These are phyloP conservation scores for Pedetes capensis DNA, from an alignment of 2,113 vertebrate genomes.

Conservation along the genomic window DNA sequence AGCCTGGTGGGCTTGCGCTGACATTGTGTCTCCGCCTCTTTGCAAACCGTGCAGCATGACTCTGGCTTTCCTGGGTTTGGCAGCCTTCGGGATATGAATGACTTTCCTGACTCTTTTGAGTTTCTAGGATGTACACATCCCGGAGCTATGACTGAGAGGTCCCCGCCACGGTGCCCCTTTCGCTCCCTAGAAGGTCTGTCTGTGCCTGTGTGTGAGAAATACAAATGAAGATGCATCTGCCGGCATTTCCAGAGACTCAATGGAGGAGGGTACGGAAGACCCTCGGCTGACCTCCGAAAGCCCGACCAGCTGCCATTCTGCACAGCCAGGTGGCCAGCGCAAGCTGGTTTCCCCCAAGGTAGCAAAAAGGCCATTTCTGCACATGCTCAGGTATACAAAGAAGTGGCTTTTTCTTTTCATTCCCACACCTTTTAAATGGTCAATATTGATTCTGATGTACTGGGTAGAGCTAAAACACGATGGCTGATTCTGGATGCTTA, in stretches of 20 bases:
- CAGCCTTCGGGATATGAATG: neutral
- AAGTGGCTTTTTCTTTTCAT: neutral
- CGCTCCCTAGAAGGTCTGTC: neutral
- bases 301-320: neutral
- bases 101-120: neutral
- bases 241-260: neutral
- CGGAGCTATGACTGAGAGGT: neutral
- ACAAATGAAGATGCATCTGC: neutral
- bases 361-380: neutral
- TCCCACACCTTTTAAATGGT: constrained; percentile 45
- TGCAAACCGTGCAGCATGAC: too few species aligned
- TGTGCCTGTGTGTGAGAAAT: neutral
- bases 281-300: neutral
- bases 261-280: neutral
- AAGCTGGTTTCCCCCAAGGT: constrained; percentile 18
- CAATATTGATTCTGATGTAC: constrained; percentile 82
- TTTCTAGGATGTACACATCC: neutral
- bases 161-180: neutral
- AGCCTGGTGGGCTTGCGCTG: neutral
- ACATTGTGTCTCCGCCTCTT: neutral
- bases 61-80: neutral
- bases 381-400: neutral
- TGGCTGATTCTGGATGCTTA: constrained; percentile 81
- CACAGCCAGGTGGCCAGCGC: neutral
- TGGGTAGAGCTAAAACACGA: constrained; percentile 77